Conservation (phyloP, 2,888 invertebrate species). For the Tetramorium bicarinatum region DNA sequence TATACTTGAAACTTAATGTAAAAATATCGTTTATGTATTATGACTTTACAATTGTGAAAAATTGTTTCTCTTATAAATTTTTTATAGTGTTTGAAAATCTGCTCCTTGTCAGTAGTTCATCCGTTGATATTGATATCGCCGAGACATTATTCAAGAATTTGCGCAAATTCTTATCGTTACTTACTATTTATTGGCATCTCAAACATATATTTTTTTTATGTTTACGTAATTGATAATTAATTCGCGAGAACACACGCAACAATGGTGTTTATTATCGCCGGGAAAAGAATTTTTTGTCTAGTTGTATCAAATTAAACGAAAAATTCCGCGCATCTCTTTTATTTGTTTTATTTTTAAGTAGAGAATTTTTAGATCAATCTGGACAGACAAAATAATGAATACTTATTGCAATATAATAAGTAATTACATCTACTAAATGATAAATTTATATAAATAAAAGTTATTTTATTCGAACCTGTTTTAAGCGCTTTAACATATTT, state of each 20-base stretch:
- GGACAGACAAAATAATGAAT: neutral
- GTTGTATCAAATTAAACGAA: constrained; percentile 13
- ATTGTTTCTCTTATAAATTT: neutral
- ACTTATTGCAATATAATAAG: constrained; percentile 15
- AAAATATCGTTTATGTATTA: neutral
- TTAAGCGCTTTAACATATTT: neutral
- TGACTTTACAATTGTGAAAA: neutral
- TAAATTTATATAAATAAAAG: neutral
- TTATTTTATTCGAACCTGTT: constrained; percentile 11
- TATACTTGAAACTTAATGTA: neutral
- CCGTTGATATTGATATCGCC: constrained; percentile 16
- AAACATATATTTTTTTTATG: neutral
- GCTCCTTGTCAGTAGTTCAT: constrained; percentile 29
- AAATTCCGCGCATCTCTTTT: neutral
- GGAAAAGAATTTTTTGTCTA: neutral
- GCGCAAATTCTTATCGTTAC: neutral
- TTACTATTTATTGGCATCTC: constrained; percentile 16
- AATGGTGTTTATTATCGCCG: neutral
- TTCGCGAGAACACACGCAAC: constrained; percentile 34
- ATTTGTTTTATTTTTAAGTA: neutral
- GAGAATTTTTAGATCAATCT: constrained; percentile 5
- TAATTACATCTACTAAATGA: neutral
- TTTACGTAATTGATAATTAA: constrained; percentile 21
- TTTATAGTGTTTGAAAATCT: neutral
- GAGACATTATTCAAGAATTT: neutral